These are phyloP conservation scores for Periplaneta americana DNA, from an alignment of 1,140 invertebrate genomes.

Conservation along the genomic window DNA sequence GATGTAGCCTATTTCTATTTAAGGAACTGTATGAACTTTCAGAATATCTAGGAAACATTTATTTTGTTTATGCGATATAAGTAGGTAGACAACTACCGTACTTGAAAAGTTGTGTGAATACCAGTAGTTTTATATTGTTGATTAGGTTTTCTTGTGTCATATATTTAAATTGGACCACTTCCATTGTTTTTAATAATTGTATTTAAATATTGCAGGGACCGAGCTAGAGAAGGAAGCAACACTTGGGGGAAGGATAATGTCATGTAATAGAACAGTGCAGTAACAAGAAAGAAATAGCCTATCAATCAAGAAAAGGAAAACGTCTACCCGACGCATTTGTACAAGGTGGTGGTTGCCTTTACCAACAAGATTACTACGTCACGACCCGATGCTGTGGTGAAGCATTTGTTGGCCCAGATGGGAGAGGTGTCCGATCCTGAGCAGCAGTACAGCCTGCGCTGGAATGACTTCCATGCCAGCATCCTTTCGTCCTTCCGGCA, in stretches of 20 bases:
- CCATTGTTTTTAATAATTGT: no score
- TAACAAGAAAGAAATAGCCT: no score
- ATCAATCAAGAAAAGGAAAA: background rate
- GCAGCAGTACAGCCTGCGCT: conserved; percentile 87
- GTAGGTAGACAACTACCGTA: no score
- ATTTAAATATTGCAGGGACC: background rate
- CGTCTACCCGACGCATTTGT: background rate
- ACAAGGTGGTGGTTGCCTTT: background rate
- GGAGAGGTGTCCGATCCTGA: conserved; percentile 42
- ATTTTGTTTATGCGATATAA: no score
- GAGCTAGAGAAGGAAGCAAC: background rate
- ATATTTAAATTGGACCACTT: no score
- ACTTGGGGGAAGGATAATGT: background rate
- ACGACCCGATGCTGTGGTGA: conserved; percentile 3
- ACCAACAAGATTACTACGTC: background rate
- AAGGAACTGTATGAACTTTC: no score
- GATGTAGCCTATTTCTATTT: no score
- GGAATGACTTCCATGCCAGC: conserved; percentile 89
- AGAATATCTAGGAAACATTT: no score
- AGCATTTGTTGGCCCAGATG: conserved; percentile 11
- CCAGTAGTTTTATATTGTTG: no score
- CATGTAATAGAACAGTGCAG: background rate
- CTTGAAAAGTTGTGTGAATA: no score
- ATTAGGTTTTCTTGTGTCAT: no score
- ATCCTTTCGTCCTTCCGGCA: conserved; percentile 83